Base-by-base conservation (phyloP, 2,113 vertebrate species). In the Misgurnus mizolepis region DNA sequence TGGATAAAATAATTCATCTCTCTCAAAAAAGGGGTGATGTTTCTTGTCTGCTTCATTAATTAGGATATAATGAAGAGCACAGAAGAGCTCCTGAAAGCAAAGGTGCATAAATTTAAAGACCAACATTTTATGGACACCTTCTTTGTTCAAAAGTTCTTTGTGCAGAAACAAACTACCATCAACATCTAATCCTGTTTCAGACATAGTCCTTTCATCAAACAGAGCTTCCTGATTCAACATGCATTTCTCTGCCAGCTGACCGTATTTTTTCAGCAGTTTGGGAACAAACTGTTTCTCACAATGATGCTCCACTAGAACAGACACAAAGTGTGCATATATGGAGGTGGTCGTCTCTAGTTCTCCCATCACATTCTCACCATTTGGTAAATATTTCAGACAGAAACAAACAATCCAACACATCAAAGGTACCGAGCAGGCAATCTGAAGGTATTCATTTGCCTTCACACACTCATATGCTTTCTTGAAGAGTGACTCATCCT, bases 41-140 rank as follows among this genome's bases (percentile, higher is more conserved):
- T 64, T 62, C 43, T 0, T n/a, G 27, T 55, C 68, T 34, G 64
- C 68, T n/a, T 72, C 56, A 79, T 18, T 45, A n/a, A 80, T 34
- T 22, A 62, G 6, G 15, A 72, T 2, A 7, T 55, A 80, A 15
- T 61, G 53, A 27, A 72, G 67, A 18, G 86, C 87, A 53, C 81
- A 69, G 40, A 90, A 86, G 49, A 90, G 86, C 73, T 87, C 84
- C 27, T 88, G 87, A 43, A 90, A 53, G 60, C 65, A 86, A 11
- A 22, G 67, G 12, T 88, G 85, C 8, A 56, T 47, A 41, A 90
- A 89, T 27, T 85, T 73, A 12, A 10, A 73, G 12, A 0, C 10
- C 45, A 45, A 12, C 0, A 0, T 27, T 50, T 69, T 12, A 27
- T 6, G 55, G 6, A 34, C 27, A 34, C 34, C 1, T 1, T 84